Base-by-base conservation (phyloP, 2,113 vertebrate species). In the Parotia lawesii region DNA sequence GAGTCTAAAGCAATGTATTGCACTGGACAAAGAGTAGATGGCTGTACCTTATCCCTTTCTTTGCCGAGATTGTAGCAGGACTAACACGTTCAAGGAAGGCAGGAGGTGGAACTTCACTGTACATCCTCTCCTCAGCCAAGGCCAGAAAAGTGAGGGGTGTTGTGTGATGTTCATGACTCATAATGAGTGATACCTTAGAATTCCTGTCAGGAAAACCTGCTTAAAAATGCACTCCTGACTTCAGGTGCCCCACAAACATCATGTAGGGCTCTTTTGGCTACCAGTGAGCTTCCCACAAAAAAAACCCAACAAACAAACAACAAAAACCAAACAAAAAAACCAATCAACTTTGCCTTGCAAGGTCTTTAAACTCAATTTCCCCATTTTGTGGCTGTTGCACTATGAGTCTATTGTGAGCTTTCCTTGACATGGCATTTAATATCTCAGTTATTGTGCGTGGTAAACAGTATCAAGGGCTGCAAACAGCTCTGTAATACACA, bases 21-120 rank as follows among this genome's bases (percentile, higher is more conserved):
- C 80, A 57, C 18, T 37, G 42, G 35, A 44, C 28, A 47, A 70
- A 80, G 19, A 44, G 42, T 22, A 73, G 15, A 21, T 18, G 20
- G 27, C 31, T 65, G 37, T 28, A 56, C 51, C 21, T 80, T 54
- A 45, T 19, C 23, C 45, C 19, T 56, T 72, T 37, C 25, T 64
- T 72, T 77, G 22, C 28, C 64, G 21, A 12, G 29, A 25, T 0
- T 42, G 16, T 22, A 70, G 17, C 15, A 42, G 58, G 35, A 42
- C 21, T 50, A 42, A 20, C 0, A 2, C 0, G 0, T 37, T 89
- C 33, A 40, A n/a, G 14, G 42, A 69, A 69, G 29, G 18, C 45
- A 6, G 33, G 42, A 79, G 31, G 15, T 74, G 20, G 42, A 45
- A 44, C 33, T 62, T 45, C 42, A n/a, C 19, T 22, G 11, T n/a